Base-by-base conservation (phyloP, 1,140 invertebrate genomes). In the Drosophila quadrilineata region DNA sequence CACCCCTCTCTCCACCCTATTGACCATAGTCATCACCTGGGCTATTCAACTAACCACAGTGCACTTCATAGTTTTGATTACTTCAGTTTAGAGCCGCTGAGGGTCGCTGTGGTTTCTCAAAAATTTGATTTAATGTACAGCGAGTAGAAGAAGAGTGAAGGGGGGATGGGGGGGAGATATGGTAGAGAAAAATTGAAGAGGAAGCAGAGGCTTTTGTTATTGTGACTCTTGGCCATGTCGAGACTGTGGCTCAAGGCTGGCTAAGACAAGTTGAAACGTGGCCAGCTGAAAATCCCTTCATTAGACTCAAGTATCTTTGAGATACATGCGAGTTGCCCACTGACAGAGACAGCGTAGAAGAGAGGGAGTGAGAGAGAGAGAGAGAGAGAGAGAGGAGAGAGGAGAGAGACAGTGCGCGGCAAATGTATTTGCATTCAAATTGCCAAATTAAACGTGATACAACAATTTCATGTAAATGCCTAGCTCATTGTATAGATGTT, bases 401-500 rank as follows among this genome's bases (percentile, higher is more conserved):
- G n/a, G n/a, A n/a, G n/a, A n/a, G n/a, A n/a, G n/a, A n/a, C n/a
- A n/a, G 54, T 28, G 49, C 50, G 49, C 54, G 57, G 12, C 58
- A 67, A 58, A 59, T 35, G 57, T 71, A 85, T 84, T 84, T 74
- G 54, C 67, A 63, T 71, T 71, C 50, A 71, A 75, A 71, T 75
- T 68, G 63, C 57, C 71, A 58, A 66, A 60, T 66, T 68, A 75
- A 85, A 85, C 79, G 79, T 85, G 79, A 85, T 75, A 79, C 79
- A 84, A 66, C 79, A 68, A 85, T 85, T 85, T 71, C 46, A 71
- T 57, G 60, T 70, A 52, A 66, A 70, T 70, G 60, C 6, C 46
- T 45, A n/a, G n/a, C 10, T 58, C 43, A 49, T 69, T 69, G 65
- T 68, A 10, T 22, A 29, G 4, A 12, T 36, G 6, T 14, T 35